Evolutionary conservation across 1,140 invertebrate genomes (phyloP), one percentile per base, ranked within the genome.

Genomic region (Cydia fagiglandana): DNA sequence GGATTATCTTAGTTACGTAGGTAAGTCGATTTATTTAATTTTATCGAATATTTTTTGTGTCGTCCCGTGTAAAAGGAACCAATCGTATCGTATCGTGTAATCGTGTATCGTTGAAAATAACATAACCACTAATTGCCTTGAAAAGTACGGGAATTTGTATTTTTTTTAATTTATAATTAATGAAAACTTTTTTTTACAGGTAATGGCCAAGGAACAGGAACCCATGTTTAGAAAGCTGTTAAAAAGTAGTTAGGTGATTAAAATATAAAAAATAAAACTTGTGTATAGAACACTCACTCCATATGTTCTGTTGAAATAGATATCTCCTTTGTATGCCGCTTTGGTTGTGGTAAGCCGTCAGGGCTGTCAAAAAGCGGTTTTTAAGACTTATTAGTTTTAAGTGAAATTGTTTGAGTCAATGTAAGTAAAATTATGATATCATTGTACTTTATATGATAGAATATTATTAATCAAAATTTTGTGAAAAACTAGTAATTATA

Each of bases 201-300:
- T 70, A 70, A 20, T 61, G 56, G 56, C 3, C 56, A 61, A 70
- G 66, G 30, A 45, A 70, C 30, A 38, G 66, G 66, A n/a, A 70
- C 66, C 1, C 66, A 70, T 17, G 66, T 70, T 15, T 70, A 70
- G 34, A 2, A 28, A 20, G 17, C n/a, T 41, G 17, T 15, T 68
- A 47, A 13, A 30, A 38, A 45, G 66, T 68, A 68, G 66, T 10
- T 70, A 70, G 66, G 66, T 28, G 38, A 70, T 45, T 34, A 41
- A 41, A 68, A 34, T 34, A 38, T 70, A 17, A 70, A 41, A 10
- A 34, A 15, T 28, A 64, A 28, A 15, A 17, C 2, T 53, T 61
- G 56, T 61, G 56, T 24, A 61, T 24, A 61, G 56, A 61, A 61
- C 17, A 61, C 15, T n/a, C 56, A 61, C 20, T 61, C 10, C 56